These are phyloP conservation scores for Charaxes varanes DNA, from an alignment of 1,140 invertebrate genomes.

Conservation along the genomic window DNA sequence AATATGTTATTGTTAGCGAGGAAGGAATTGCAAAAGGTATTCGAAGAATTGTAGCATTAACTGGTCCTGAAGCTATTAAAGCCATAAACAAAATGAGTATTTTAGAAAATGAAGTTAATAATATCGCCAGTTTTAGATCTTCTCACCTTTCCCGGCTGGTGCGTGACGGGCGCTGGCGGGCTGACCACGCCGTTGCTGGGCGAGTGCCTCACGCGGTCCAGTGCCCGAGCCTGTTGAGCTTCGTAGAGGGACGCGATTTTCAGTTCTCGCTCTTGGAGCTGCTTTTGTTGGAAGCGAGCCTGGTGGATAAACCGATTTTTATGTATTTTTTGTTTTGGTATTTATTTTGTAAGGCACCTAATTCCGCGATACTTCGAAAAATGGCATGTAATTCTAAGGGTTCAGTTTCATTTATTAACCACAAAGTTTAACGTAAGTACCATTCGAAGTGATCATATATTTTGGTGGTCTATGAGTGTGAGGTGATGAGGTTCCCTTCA, in stretches of 20 bases:
- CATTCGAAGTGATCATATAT: constrained; percentile 18
- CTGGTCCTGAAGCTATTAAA: constrained; percentile 94
- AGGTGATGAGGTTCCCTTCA: not conserved
- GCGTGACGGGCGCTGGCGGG: constrained; percentile 22
- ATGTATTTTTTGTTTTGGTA: too few species aligned
- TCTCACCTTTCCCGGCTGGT: constrained; percentile 51
- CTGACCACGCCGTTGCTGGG: constrained; percentile 67
- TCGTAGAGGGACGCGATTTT: constrained; percentile 82
- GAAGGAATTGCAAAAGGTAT: constrained; percentile 99
- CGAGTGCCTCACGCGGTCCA: constrained; percentile 78
- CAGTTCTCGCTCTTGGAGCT: constrained; percentile 82
- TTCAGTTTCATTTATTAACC: too few species aligned
- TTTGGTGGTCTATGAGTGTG: constrained; percentile 19
- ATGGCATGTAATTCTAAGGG: too few species aligned
- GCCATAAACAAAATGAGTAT: constrained; percentile 85
- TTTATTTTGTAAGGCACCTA: too few species aligned
- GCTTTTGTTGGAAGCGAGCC: constrained; percentile 84
- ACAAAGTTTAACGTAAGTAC: constrained; percentile 23
- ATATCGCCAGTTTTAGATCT: constrained; percentile 73
- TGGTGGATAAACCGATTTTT: too few species aligned
- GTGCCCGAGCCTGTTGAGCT: constrained; percentile 79
- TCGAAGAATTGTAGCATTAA: constrained; percentile 96
- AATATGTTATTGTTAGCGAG: constrained; percentile 97
- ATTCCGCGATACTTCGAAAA: too few species aligned
- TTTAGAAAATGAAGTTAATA: constrained; percentile 84